A percentile compares a stretch with the other conserved stretches of the same genome.
These are phyloP conservation scores for Taphrorychus bicolor DNA, from an alignment of 2,888 invertebrate genomes.

Conservation along the genomic window DNA sequence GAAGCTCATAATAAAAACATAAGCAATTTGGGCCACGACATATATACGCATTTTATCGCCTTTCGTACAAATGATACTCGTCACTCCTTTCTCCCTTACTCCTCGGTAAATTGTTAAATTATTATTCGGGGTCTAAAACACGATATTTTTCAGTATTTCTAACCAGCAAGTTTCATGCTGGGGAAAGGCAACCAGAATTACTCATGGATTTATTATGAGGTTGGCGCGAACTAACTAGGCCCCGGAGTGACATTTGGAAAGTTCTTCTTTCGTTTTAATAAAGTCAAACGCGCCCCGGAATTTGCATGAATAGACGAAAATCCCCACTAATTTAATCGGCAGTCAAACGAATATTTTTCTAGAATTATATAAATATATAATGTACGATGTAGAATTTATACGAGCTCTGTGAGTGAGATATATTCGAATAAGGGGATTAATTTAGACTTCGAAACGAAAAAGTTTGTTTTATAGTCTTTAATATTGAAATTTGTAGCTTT, in stretches of 20 bases:
- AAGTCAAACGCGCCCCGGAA: background rate
- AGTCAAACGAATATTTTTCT: no score
- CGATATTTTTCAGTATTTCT: background rate
- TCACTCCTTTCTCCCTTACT: background rate
- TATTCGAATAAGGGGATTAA: no score
- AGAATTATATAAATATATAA: no score
- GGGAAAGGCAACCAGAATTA: background rate
- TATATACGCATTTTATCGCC: slow-evolving; percentile 8
- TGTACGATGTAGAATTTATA: no score
- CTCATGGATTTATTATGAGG: background rate
- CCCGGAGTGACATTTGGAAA: background rate
- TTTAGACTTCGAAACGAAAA: no score
- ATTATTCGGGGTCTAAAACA: background rate
- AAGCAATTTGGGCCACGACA: slow-evolving; percentile 4
- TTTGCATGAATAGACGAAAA: background rate
- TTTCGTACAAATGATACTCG: background rate
- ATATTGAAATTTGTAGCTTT: no score
- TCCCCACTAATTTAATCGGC: background rate
- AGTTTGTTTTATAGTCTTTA: no score
- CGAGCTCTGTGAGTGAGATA: no score
- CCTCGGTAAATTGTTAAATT: no score
- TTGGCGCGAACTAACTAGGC: background rate
- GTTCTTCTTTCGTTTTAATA: background rate
- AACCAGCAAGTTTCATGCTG: background rate
- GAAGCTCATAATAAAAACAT: slow-evolving; percentile 24